Percentiles rank a stretch among this genome's conserved stretches.
Conservation (phyloP, 2,888 invertebrate species). For the Lysandra coridon region DNA sequence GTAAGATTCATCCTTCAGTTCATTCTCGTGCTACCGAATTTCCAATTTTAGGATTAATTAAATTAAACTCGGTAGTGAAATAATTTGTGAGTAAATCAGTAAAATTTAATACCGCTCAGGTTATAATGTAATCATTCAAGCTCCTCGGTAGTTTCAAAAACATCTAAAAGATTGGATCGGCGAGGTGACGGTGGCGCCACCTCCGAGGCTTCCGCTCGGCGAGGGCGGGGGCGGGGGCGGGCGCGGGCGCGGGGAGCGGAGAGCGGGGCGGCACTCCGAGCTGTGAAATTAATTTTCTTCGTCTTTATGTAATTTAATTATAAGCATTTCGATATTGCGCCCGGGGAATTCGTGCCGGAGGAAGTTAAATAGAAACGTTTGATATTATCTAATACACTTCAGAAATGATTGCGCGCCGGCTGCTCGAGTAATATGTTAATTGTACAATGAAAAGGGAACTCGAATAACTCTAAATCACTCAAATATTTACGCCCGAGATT, state of each 20-base stretch:
- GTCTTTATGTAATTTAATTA: slow-evolving; percentile 82
- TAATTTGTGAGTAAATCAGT: slow-evolving; percentile 80
- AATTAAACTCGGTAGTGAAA: slow-evolving; percentile 81
- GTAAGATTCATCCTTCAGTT: slow-evolving; percentile 53
- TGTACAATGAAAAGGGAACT: slow-evolving; percentile 16
- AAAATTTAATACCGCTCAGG: slow-evolving; percentile 79
- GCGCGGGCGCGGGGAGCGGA: slow-evolving; percentile 43
- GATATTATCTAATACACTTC: slow-evolving; percentile 79
- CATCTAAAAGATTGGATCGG: slow-evolving; percentile 78
- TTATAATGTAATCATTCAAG: slow-evolving; percentile 81
- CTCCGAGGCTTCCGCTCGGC: slow-evolving; percentile 68
- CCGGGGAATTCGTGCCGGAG: slow-evolving; percentile 75
- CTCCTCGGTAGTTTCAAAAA: slow-evolving; percentile 76
- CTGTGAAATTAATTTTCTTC: slow-evolving; percentile 81
- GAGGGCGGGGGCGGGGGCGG: slow-evolving; percentile 49
- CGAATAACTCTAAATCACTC: not conserved
- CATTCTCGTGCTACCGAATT: slow-evolving; percentile 50
- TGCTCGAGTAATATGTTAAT: slow-evolving; percentile 56
- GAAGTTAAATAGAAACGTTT: slow-evolving; percentile 81
- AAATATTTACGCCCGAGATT: slow-evolving; percentile 10
- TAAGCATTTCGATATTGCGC: slow-evolving; percentile 81
- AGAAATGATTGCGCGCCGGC: slow-evolving; percentile 74
- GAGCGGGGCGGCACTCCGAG: slow-evolving; percentile 70
- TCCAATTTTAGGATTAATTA: slow-evolving; percentile 78
- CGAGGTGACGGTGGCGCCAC: slow-evolving; percentile 63